Percentiles rank a stretch among this genome's conserved stretches.
Conservation (phyloP, 2,113 vertebrate genomes). For the Planiliza haematocheilus region DNA sequence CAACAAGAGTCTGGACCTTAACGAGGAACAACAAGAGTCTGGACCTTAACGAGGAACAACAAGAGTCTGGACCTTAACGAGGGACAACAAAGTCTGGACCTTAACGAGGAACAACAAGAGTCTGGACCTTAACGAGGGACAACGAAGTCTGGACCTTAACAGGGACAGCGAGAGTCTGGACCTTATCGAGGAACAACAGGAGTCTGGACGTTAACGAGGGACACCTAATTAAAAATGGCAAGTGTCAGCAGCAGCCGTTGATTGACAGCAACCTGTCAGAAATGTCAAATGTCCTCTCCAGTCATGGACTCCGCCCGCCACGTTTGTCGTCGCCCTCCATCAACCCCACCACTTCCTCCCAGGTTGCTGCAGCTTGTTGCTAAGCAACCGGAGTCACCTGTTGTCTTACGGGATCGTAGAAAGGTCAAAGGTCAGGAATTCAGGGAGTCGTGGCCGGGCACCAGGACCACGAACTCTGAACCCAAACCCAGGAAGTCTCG, state of each 20-base stretch:
- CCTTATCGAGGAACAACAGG: too few relatives aligned
- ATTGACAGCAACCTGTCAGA: too few relatives aligned
- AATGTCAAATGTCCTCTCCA: not conserved
- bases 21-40: too few relatives aligned
- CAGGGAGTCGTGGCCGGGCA: conserved; percentile 63
- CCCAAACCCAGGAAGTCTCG: not conserved
- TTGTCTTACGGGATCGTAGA: conserved; percentile 29
- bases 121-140: not conserved
- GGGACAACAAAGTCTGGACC: too few relatives aligned
- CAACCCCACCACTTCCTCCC: conserved; percentile 49
- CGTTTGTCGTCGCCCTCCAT: conserved; percentile 14
- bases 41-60: too few relatives aligned
- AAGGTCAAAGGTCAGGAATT: conserved; percentile 38
- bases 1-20: too few relatives aligned
- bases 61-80: too few relatives aligned
- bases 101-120: not conserved
- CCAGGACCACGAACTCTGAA: not conserved
- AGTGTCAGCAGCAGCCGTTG: too few relatives aligned
- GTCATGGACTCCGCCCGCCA: not conserved
- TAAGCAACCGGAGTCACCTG: conserved; percentile 27
- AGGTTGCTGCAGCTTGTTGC: conserved; percentile 41
- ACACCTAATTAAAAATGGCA: too few relatives aligned
- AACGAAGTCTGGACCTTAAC: too few relatives aligned
- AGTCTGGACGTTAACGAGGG: too few relatives aligned
- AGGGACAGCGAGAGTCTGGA: too few relatives aligned